A percentile compares a stretch with the other conserved stretches of the same genome.
Evolutionary conservation across 2,888 invertebrate genomes (phyloP).

Genomic region (Cordylochernes scorpioides): DNA sequence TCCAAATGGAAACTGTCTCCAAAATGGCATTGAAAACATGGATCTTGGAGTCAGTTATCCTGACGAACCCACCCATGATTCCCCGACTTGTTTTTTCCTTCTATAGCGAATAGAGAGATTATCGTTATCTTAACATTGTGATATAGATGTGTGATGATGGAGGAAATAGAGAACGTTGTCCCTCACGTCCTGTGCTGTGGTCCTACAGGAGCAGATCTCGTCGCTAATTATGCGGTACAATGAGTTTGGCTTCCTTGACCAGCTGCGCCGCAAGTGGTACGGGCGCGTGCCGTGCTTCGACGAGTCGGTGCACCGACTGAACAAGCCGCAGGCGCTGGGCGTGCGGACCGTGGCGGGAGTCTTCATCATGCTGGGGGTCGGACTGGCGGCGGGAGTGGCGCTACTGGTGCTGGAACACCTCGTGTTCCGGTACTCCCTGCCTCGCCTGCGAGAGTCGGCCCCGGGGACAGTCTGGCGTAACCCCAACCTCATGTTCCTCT

Average conservation of each 20-base stretch:
- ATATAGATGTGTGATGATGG: too few relatives aligned
- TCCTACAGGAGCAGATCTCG: slow-evolving; percentile 45
- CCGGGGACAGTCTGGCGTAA: slow-evolving; percentile 68
- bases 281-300: slow-evolving; percentile 49
- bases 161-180: too few relatives aligned
- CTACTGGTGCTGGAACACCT: slow-evolving; percentile 60
- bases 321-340: slow-evolving; percentile 50
- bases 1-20: too few relatives aligned
- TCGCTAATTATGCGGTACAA: slow-evolving; percentile 51
- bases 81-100: too few relatives aligned
- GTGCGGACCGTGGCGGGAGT: slow-evolving; percentile 50
- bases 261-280: slow-evolving; percentile 62
- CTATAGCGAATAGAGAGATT: too few relatives aligned
- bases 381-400: slow-evolving; percentile 45
- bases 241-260: slow-evolving; percentile 60
- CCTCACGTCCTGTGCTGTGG: too few relatives aligned
- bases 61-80: too few relatives aligned
- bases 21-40: too few relatives aligned
- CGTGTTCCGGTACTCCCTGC: slow-evolving; percentile 68
- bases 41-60: too few relatives aligned
- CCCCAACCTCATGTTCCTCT: slow-evolving; percentile 78
- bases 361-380: slow-evolving; percentile 50
- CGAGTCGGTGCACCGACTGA: slow-evolving; percentile 12
- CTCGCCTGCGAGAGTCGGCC: slow-evolving; percentile 48
- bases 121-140: too few relatives aligned